Evolutionary conservation across 2,113 vertebrate species (phyloP), one percentile per base, ranked within the genome.

Genomic region (Pteruthius melanotis): DNA sequence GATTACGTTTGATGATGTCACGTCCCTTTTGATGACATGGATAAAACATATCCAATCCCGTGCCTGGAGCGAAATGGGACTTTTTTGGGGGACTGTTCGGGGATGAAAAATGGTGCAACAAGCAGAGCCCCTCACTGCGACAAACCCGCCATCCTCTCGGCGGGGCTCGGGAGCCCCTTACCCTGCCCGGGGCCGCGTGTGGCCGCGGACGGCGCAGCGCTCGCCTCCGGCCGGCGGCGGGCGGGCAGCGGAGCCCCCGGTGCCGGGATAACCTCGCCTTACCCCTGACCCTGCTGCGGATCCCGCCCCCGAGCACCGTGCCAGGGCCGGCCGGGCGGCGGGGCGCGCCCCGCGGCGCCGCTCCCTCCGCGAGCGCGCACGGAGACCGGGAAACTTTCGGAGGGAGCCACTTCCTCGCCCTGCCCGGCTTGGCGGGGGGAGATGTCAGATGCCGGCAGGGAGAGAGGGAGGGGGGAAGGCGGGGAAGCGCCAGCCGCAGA

Each of bases 31-130:
- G 39, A 53, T 82, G 75, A 76, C 70, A 49, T 1, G 13, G 57
- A 28, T 75, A 75, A 71, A 79, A 17, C 33, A 15, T 1, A 39
- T 40, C 45, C 52, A 23, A 33, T 24, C 0, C 35, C 16, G 22
- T 4, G 59, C n/a, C 31, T 33, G 35, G 26, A 17, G 9, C n/a
- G 13, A 49, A 27, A 44, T 12, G 10, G 40, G 30, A 17, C 18
- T 31, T 40, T 40, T 6, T 0, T 1, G 10, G 39, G 15, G 22
- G 15, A 7, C 22, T 10, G 10, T 15, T 12, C 6, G 14, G 27
- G 23, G 24, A 13, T 13, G 33, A 27, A 9, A 52, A 59, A 30
- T 0, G n/a, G 18, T 1, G 15, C 57, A 31, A 10, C 6, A 19
- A 63, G 47, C 7, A 0, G 20, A 72, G 31, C 31, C 31, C 0